Evolutionary conservation across 2,797 vertebrate genomes (phyloP).

Genomic region (Fratercula arctica): DNA sequence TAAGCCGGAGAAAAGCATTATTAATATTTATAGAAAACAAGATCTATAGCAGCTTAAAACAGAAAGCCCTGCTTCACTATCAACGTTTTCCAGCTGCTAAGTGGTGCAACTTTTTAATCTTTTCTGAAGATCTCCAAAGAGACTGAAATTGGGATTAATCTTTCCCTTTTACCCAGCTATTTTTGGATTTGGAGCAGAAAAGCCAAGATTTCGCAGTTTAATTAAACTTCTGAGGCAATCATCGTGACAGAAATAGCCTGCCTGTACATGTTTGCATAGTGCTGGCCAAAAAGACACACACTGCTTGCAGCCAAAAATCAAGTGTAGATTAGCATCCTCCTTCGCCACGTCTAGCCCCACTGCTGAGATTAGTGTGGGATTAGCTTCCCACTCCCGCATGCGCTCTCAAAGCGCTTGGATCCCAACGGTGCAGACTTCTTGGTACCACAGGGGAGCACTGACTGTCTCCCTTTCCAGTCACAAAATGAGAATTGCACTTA

Average conservation of each 20-base stretch:
- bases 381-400: background rate
- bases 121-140: background rate
- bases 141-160: background rate
- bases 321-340: slow-evolving; percentile 13
- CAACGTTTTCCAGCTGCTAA: background rate
- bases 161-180: background rate
- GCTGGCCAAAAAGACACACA: background rate
- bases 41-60: background rate
- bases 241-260: slow-evolving; percentile 24
- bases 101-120: background rate
- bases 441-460: background rate
- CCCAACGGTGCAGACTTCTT: background rate
- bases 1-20: background rate
- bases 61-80: background rate
- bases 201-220: slow-evolving; percentile 32
- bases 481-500: background rate
- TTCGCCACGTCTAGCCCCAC: background rate
- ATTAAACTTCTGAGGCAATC: slow-evolving; percentile 45
- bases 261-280: background rate
- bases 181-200: slow-evolving; percentile 30
- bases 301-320: slow-evolving; percentile 3
- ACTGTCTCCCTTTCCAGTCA: background rate
- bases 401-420: background rate
- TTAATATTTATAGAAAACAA: slow-evolving; percentile 15
- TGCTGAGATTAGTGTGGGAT: background rate